Base-by-base conservation (phyloP, 2,113 vertebrate species). In the Origma solitaria region DNA sequence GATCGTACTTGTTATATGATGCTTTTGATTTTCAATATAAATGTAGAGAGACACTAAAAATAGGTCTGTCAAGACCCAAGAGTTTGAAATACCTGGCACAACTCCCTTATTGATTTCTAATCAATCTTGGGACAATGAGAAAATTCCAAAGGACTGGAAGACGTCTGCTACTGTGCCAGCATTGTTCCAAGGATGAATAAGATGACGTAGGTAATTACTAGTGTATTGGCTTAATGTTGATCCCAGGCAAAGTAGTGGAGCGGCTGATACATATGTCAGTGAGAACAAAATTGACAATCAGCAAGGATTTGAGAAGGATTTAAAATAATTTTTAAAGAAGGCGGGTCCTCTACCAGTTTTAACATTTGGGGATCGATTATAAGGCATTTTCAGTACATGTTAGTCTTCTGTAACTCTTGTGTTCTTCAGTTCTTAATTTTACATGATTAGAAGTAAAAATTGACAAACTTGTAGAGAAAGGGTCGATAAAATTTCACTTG, bases 51-150 rank as follows among this genome's bases (percentile, higher is more conserved):
- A 33, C 58, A 24, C 79, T 94, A 92, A 93, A 94, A 92, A 90
- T 83, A 95, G 23, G 3, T 9, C 35, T 83, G 50, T 73, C 33
- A 38, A 28, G 15, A 44, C 62, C 35, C 24, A 40, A 22, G 51
- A 58, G 38, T 73, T 73, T 58, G 58, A 86, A 86, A 66, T 88
- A 73, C 30, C 27, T 93, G 88, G 47, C 80, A 88, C 54, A 73
- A 78, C 56, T 93, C 64, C 64, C 15, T 45, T 84, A 94, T 50
- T 78, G 93, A 92, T 95, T 92, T 88, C 64, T 84, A 70, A 38
- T 91, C 45, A 73, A 8, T 94, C 44, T 60, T 62, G 44, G 47
- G 42, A 37, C 17, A 6, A 25, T 37, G 45, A 69, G 54, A 76
- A 54, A 50, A 69, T 80, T 87, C n/a, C 15, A 11, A 50, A 88